Evolutionary conservation across 2,797 vertebrate species (phyloP).

Genomic region (Selene dorsalis): DNA sequence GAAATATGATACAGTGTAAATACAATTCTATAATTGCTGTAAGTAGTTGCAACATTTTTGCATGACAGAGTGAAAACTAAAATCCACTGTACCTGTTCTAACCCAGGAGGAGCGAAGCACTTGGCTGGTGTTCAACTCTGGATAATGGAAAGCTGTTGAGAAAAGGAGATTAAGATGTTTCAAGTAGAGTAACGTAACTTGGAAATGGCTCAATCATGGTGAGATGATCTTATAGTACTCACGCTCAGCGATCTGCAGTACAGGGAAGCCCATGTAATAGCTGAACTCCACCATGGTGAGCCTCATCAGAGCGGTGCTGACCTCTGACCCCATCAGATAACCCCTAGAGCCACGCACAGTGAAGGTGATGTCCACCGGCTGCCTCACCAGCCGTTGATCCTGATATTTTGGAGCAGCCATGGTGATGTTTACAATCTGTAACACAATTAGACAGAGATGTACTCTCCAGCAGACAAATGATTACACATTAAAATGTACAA

Average conservation of each 20-base stretch:
- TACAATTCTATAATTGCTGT: background rate
- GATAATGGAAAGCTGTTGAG: slow-evolving; percentile 90
- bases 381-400: slow-evolving; percentile 76
- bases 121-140: slow-evolving; percentile 92
- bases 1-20: background rate
- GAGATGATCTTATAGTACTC: slow-evolving; percentile 76
- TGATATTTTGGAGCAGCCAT: slow-evolving; percentile 70
- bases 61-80: background rate
- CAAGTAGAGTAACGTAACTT: background rate
- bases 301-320: slow-evolving; percentile 91
- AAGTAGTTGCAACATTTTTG: background rate
- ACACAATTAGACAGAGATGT: slow-evolving; percentile 20
- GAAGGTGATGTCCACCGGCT: slow-evolving; percentile 92
- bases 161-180: slow-evolving; percentile 2
- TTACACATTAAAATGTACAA: slow-evolving; percentile 8
- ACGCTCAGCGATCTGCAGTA: slow-evolving; percentile 97
- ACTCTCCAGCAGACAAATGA: background rate
- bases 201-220: background rate
- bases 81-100: slow-evolving; percentile 89
- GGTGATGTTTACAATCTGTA: slow-evolving; percentile 94
- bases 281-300: slow-evolving; percentile 96
- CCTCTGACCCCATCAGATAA: slow-evolving; percentile 90
- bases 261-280: slow-evolving; percentile 96
- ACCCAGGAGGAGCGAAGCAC: slow-evolving; percentile 96
- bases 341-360: slow-evolving; percentile 82